Percentiles rank a stretch among this genome's conserved stretches.
Conservation (phyloP, 2,888 invertebrate genomes). For the Pyrrhosoma nymphula region DNA sequence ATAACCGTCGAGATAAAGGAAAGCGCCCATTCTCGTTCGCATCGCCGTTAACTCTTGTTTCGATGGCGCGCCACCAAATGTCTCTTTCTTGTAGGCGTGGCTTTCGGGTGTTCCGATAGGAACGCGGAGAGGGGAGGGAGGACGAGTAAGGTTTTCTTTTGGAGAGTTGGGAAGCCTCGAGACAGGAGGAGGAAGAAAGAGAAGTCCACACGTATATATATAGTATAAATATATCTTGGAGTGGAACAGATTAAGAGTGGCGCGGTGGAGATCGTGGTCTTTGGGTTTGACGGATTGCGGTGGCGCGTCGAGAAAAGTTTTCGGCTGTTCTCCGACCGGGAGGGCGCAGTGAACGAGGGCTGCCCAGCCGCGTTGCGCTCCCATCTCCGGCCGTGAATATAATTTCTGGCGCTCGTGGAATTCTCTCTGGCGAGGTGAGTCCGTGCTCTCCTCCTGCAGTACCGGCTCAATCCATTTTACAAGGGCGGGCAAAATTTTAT, state of each 20-base stretch:
- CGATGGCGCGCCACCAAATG: too few relatives aligned
- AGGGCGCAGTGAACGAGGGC: background rate
- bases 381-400: background rate
- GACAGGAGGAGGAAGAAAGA: background rate
- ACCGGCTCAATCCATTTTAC: too few relatives aligned
- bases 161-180: background rate
- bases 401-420: background rate
- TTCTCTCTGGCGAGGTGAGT: background rate
- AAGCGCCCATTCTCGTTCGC: too few relatives aligned
- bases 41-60: too few relatives aligned
- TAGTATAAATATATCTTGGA: conserved; percentile 9
- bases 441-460: too few relatives aligned
- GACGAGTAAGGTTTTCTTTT: background rate
- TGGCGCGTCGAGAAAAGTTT: background rate
- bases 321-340: background rate
- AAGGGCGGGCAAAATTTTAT: too few relatives aligned
- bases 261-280: background rate
- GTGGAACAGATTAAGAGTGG: conserved; percentile 3
- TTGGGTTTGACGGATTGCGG: background rate
- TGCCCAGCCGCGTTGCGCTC: background rate
- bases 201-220: background rate
- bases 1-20: too few relatives aligned
- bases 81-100: background rate
- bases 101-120: background rate
- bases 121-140: background rate